Conservation (phyloP, 2,113 vertebrate species). For the Anoura caudifer region DNA sequence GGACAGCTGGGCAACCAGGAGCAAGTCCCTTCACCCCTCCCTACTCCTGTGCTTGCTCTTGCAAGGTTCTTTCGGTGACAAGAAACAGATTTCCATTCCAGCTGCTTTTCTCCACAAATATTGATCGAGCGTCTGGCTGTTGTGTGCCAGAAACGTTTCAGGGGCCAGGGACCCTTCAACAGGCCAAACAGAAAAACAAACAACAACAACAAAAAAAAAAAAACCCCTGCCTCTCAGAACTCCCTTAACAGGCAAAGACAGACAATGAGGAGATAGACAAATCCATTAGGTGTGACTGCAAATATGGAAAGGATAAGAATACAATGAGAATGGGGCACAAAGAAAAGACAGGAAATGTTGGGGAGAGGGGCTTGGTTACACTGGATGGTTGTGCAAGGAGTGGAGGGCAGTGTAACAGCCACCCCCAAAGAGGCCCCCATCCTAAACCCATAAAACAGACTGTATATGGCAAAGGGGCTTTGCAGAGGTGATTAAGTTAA, state of each 20-base stretch:
- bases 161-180: too few species aligned
- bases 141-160: not conserved
- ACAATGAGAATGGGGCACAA: not conserved
- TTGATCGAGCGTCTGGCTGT: not conserved
- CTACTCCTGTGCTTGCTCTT: rapidly evolving
- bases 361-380: rapidly evolving
- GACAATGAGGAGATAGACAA: not conserved
- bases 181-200: not conserved
- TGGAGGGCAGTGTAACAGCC: not conserved
- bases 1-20: rapidly evolving
- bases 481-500: not conserved
- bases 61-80: rapidly evolving
- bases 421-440: too few species aligned
- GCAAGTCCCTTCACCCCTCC: too few species aligned
- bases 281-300: rapidly evolving
- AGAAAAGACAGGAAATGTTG: not conserved
- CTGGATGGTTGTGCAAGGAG: rapidly evolving
- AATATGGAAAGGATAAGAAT: not conserved
- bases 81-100: not conserved
- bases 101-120: not conserved
- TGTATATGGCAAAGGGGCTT: not conserved
- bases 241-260: not conserved
- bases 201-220: too few species aligned
- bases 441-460: not conserved
- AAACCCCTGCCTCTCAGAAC: not conserved